Percentiles rank a stretch among this genome's conserved stretches.
Evolutionary conservation across 2,113 vertebrate genomes (phyloP).

Genomic region (Tauraco erythrolophus): DNA sequence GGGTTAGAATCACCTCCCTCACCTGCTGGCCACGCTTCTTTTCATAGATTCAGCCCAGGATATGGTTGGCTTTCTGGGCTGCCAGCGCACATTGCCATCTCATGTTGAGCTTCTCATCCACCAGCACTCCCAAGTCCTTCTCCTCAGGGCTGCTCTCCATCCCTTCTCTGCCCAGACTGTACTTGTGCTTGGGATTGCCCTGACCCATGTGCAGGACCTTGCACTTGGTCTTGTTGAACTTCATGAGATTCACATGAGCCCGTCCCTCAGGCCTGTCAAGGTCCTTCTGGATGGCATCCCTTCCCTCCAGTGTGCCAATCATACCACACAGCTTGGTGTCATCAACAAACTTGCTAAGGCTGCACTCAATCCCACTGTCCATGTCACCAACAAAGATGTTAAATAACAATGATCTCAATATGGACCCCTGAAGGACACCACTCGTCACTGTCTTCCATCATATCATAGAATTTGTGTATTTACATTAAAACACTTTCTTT

Average conservation of each 20-base stretch:
- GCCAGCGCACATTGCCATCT: rapidly evolving
- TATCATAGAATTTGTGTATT: not conserved
- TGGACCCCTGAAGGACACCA: rapidly evolving
- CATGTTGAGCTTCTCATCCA: not conserved
- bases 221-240: not conserved
- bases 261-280: not conserved
- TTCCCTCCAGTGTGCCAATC: not conserved
- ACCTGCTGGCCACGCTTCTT: not conserved
- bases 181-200: not conserved
- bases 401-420: not conserved
- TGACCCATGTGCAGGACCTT: not conserved
- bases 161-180: not conserved
- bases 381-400: not conserved
- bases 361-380: not conserved
- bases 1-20: not conserved
- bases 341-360: not conserved
- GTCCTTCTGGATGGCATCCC: not conserved
- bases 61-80: not conserved
- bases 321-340: not conserved
- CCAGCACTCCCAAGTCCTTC: not conserved
- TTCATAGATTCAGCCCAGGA: not conserved
- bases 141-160: not conserved
- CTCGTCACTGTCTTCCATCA: not conserved
- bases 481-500: not conserved
- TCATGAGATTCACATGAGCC: rapidly evolving